Conservation (phyloP, 2,888 invertebrate species). For the Rutpela maculata region DNA sequence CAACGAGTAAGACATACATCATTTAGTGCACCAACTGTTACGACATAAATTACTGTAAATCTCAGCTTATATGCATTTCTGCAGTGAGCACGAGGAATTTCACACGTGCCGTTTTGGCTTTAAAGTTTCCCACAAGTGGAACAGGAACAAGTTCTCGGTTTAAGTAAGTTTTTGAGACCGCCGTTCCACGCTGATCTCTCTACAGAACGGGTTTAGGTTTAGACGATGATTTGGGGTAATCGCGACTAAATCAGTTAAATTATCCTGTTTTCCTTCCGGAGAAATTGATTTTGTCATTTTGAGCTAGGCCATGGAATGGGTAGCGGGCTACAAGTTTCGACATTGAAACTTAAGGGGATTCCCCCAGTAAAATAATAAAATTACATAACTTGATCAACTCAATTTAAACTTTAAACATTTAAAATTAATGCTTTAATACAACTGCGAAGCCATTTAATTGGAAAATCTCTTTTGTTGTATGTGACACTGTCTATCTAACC, state of each 20-base stretch:
- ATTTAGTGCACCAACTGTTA: not conserved
- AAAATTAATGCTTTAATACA: constrained; percentile 53
- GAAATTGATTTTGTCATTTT: constrained; percentile 40
- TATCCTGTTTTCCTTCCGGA: constrained; percentile 13
- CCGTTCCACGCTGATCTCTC: not conserved
- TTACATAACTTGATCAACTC: constrained; percentile 56
- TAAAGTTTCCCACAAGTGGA: constrained; percentile 3
- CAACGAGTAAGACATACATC: not conserved
- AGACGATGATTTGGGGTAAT: constrained; percentile 27
- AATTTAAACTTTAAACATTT: constrained; percentile 57
- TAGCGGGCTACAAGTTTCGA: not conserved
- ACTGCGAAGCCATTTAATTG: constrained; percentile 56
- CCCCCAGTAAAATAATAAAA: constrained; percentile 36
- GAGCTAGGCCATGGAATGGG: constrained; percentile 4
- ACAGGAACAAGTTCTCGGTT: not conserved
- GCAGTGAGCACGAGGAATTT: not conserved
- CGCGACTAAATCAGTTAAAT: constrained; percentile 29
- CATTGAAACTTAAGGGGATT: constrained; percentile 20
- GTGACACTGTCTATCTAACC: constrained; percentile 53
- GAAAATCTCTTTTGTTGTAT: constrained; percentile 57
- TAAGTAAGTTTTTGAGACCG: constrained; percentile 17
- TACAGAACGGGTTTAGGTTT: constrained; percentile 15
- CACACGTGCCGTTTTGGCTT: not conserved
- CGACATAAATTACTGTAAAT: not conserved
- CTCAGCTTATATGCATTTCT: not conserved